A percentile compares a stretch with the other conserved stretches of the same genome.
Evolutionary conservation across 2,113 vertebrate species (phyloP).

Genomic region (Alosa alosa): DNA sequence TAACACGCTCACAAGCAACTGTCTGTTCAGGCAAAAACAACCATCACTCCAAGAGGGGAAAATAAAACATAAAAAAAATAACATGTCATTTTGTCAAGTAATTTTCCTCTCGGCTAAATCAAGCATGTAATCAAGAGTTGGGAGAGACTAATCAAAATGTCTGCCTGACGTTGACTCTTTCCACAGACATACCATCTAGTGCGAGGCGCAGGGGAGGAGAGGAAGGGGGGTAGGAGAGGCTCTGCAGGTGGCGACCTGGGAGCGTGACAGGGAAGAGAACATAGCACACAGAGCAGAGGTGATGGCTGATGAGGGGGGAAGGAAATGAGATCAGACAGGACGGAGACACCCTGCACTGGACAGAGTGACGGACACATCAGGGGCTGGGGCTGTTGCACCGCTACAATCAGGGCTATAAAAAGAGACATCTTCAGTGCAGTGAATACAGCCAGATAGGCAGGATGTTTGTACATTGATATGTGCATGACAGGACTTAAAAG

Average conservation of each 20-base stretch:
- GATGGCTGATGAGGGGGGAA: constrained; percentile 20
- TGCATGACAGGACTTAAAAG: background rate
- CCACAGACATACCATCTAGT: constrained; percentile 50
- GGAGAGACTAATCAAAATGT: background rate
- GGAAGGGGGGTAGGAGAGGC: constrained; percentile 45
- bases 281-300: constrained; percentile 35
- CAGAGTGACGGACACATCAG: constrained; percentile 22
- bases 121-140: background rate
- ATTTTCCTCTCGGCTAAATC: background rate
- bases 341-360: constrained; percentile 25
- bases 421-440: background rate
- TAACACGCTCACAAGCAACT: background rate
- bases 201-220: constrained; percentile 34
- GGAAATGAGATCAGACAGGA: constrained; percentile 46
- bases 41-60: background rate
- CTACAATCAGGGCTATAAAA: background rate
- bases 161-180: constrained; percentile 23
- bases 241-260: constrained; percentile 56
- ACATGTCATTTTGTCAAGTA: background rate
- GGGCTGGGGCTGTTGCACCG: background rate
- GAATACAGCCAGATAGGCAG: background rate
- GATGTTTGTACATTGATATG: background rate
- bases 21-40: background rate
- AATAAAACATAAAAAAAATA: background rate
- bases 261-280: constrained; percentile 53